Conservation (phyloP, 2,888 invertebrate species). For the Matsumyia berberina region DNA sequence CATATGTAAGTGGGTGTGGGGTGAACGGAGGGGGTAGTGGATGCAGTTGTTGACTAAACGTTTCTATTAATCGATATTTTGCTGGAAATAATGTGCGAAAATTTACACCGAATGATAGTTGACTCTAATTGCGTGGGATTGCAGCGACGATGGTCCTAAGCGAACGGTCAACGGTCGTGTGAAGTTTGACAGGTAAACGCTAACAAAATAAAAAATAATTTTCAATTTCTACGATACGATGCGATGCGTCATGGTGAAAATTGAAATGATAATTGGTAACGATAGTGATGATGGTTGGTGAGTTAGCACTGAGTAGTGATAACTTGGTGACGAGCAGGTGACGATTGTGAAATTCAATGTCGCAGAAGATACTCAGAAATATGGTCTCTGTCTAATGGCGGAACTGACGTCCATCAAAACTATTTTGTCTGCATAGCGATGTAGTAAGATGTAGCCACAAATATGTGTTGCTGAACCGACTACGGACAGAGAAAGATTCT, state of each 20-base stretch:
- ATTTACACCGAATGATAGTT: constrained; percentile 36
- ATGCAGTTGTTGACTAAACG: not conserved
- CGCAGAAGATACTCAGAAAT: too few species aligned
- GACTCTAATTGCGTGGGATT: constrained; percentile 20
- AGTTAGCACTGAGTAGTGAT: not conserved
- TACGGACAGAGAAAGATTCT: too few species aligned
- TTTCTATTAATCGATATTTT: not conserved
- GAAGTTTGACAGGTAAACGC: constrained; percentile 15
- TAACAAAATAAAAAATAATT: constrained; percentile 2
- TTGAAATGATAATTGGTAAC: constrained; percentile 6
- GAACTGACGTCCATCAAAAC: too few species aligned
- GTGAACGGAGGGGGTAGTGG: not conserved
- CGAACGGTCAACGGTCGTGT: not conserved
- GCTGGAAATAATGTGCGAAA: constrained; percentile 20
- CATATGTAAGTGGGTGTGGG: too few species aligned
- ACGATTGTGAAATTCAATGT: constrained; percentile 12
- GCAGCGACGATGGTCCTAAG: not conserved
- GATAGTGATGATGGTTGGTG: not conserved
- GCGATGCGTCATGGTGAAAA: constrained; percentile 4
- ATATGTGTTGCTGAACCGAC: too few species aligned
- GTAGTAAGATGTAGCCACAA: too few species aligned
- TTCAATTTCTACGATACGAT: constrained; percentile 5
- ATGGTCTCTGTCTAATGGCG: too few species aligned
- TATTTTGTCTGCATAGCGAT: too few species aligned
- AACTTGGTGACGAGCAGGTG: constrained; percentile 11